phyloP scores from a whole-genome alignment of 1,140 invertebrate genomes.

The Drosophila rufa region DNA sequence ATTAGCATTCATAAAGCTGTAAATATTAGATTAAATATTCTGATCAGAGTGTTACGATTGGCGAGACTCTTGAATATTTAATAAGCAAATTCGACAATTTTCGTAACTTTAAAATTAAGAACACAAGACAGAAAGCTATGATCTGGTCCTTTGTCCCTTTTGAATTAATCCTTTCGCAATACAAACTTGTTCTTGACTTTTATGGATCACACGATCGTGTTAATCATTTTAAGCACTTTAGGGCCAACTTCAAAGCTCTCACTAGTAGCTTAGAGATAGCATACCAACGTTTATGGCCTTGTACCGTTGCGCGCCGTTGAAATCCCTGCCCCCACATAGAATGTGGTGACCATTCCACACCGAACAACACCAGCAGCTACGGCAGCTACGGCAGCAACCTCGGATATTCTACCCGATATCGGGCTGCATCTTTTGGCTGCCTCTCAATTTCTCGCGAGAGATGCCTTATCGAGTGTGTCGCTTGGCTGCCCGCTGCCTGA shows the following conservation, averaged over 20 bases:
- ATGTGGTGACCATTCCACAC: slow-evolving; percentile 11
- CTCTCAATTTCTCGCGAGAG: slow-evolving; percentile 24
- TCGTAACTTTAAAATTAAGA: neutral
- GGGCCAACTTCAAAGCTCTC: neutral
- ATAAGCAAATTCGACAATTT: neutral
- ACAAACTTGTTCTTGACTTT: neutral
- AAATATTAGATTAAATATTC: slow-evolving; percentile 6
- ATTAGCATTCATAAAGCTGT: slow-evolving; percentile 10
- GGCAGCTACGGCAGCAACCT: slow-evolving; percentile 42
- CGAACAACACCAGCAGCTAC: slow-evolving; percentile 30
- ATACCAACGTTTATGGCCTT: slow-evolving; percentile 34
- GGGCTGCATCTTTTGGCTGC: slow-evolving; percentile 41
- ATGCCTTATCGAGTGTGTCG: slow-evolving; percentile 36
- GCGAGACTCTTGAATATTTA: neutral
- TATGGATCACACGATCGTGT: neutral
- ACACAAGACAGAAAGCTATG: too few relatives aligned
- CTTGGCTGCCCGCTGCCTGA: slow-evolving; percentile 18
- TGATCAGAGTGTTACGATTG: neutral
- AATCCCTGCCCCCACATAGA: slow-evolving; percentile 10
- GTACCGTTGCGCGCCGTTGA: slow-evolving; percentile 20
- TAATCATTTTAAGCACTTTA: neutral
- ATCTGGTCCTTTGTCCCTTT: neutral
- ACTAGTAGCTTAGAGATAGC: slow-evolving; percentile 19
- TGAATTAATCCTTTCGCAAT: neutral
- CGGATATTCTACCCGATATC: slow-evolving; percentile 69